A percentile compares a stretch with the other conserved stretches of the same genome.
Conservation (phyloP, 2,797 vertebrate species). For the Phataginus tricuspis region DNA sequence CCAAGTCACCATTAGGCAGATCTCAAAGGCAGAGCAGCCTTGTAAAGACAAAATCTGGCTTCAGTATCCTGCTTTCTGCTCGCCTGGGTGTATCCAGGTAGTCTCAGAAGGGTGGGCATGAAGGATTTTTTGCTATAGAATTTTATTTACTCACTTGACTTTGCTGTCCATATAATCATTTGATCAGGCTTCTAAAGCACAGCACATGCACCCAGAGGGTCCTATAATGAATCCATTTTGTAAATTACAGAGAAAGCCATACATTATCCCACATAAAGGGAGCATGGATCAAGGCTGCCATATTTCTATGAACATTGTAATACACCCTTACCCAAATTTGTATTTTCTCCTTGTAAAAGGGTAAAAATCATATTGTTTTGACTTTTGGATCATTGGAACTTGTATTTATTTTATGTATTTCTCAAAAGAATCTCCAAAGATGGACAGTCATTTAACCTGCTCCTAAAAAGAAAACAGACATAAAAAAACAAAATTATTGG, state of each 20-base stretch:
- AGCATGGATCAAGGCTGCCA: slow-evolving; percentile 40
- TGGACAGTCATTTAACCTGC: slow-evolving; percentile 45
- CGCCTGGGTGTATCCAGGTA: neutral
- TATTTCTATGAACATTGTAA: slow-evolving; percentile 36
- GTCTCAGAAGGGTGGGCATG: neutral
- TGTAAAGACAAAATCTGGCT: neutral
- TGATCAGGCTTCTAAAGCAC: slow-evolving; percentile 45
- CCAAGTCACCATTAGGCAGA: neutral
- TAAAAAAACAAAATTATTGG: slow-evolving; percentile 5
- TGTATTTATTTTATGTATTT: slow-evolving; percentile 62
- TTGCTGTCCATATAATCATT: slow-evolving; percentile 54
- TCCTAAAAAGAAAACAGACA: neutral
- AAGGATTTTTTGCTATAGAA: slow-evolving; percentile 45
- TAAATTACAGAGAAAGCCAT: slow-evolving; percentile 59
- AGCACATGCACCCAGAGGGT: slow-evolving; percentile 42
- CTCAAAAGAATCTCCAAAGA: slow-evolving; percentile 51
- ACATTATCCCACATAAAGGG: slow-evolving; percentile 51
- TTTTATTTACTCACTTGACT: slow-evolving; percentile 49
- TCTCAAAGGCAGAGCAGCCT: neutral
- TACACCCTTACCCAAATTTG: slow-evolving; percentile 46
- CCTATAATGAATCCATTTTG: slow-evolving; percentile 60
- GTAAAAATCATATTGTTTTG: slow-evolving; percentile 65
- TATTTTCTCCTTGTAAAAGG: slow-evolving; percentile 58
- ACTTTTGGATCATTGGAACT: slow-evolving; percentile 42
- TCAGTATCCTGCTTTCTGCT: neutral